Evolutionary conservation across 2,797 vertebrate genomes (phyloP).

Genomic region (Microctenopoma stevenorrisi): DNA sequence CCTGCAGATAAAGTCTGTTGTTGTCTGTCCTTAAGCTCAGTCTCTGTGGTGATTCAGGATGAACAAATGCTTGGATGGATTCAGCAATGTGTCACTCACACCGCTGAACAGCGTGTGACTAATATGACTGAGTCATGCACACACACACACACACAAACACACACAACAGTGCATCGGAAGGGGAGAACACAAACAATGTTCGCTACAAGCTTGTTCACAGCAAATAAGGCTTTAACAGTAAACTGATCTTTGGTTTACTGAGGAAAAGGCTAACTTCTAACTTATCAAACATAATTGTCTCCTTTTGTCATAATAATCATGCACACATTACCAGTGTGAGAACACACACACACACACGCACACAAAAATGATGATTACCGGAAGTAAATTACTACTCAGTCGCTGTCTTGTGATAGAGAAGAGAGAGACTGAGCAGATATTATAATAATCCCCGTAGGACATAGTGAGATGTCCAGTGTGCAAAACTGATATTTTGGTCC

Average conservation of each 20-base stretch:
- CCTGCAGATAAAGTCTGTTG: background rate
- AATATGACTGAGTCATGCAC: conserved; percentile 43
- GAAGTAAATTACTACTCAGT: background rate
- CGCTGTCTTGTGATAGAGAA: background rate
- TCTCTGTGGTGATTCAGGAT: conserved; percentile 18
- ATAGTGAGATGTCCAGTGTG: background rate
- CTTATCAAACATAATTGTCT: background rate
- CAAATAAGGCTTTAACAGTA: background rate
- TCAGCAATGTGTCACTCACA: background rate
- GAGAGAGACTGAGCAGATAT: background rate
- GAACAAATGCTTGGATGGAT: conserved; percentile 29
- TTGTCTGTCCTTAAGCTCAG: conserved; percentile 6
- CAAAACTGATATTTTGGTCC: background rate
- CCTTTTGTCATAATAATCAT: background rate
- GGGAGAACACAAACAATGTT: background rate
- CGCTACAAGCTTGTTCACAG: background rate
- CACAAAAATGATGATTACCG: no score
- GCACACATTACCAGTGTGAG: background rate
- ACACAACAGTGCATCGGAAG: background rate
- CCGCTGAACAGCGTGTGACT: conserved; percentile 44
- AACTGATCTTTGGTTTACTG: background rate
- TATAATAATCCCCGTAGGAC: background rate
- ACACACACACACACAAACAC: background rate
- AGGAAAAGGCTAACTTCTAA: background rate
- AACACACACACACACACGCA: background rate